Conservation (phyloP, 1,140 invertebrate genomes). For the Pseudobourletiella spinata region DNA sequence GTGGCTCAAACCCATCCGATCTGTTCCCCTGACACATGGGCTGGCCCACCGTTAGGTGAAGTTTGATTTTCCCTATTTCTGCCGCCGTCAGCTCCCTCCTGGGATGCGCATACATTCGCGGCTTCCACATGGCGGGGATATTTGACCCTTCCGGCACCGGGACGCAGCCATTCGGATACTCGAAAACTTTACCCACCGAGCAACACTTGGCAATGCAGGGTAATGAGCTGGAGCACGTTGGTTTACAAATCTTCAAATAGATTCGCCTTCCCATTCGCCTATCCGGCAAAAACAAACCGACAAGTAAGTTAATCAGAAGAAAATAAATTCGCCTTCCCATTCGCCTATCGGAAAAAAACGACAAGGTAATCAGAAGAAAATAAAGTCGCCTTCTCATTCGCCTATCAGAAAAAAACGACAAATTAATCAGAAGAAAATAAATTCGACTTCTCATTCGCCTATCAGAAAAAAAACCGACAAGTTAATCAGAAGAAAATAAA, state of each 20-base stretch:
- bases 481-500: too few species aligned
- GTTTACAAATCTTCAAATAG: background rate
- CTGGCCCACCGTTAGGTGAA: background rate
- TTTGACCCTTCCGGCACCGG: background rate
- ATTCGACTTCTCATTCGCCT: background rate
- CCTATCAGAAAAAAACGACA: too few species aligned
- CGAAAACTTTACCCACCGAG: background rate
- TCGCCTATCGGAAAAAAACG: background rate
- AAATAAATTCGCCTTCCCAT: background rate
- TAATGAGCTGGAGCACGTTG: background rate
- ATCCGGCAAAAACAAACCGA: too few species aligned
- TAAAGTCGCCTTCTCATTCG: background rate
- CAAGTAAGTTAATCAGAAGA: too few species aligned
- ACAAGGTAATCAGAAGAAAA: too few species aligned
- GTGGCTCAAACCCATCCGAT: background rate
- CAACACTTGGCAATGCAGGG: slow-evolving; percentile 18
- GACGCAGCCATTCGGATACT: background rate
- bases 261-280: background rate
- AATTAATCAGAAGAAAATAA: too few species aligned
- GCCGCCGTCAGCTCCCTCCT: background rate
- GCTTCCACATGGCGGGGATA: background rate
- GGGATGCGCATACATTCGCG: background rate
- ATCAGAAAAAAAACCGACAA: background rate
- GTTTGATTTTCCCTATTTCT: background rate
- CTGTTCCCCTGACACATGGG: background rate